phyloP scores from a whole-genome alignment of 2,888 invertebrate species.

The Patella depressa region DNA sequence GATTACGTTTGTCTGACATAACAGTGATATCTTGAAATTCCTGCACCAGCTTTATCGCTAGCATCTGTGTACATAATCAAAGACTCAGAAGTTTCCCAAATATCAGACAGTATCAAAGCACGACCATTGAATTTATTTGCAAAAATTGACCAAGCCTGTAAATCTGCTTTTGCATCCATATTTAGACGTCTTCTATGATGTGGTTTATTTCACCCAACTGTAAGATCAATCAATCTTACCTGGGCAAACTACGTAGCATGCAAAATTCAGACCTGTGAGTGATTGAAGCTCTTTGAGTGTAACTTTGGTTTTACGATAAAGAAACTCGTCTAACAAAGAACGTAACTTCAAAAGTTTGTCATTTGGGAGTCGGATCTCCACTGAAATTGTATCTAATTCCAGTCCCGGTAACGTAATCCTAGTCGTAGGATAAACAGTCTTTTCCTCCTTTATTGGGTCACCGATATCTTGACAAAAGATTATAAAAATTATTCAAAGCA shows the following conservation, averaged over 20 bases:
- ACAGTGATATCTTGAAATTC: background rate
- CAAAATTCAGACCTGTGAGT: conserved; percentile 33
- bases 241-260: conserved; percentile 29
- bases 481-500: background rate
- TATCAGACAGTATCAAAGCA: conserved; percentile 9
- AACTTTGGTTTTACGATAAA: conserved; percentile 7
- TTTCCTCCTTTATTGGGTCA: conserved; percentile 9
- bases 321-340: background rate
- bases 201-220: conserved; percentile 26
- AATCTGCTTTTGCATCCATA: conserved; percentile 25
- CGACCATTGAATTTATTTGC: conserved; percentile 26
- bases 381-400: background rate
- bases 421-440: conserved; percentile 8
- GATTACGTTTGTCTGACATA: no score
- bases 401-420: background rate
- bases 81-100: background rate
- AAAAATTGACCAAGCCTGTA: conserved; percentile 24
- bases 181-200: conserved; percentile 19
- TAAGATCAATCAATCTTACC: conserved; percentile 38
- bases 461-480: conserved; percentile 26
- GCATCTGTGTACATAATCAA: conserved; percentile 11
- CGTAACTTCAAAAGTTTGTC: conserved; percentile 12
- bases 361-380: conserved; percentile 10
- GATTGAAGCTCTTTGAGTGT: conserved; percentile 29
- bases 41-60: background rate